These are phyloP conservation scores for Lasioglossum albipes DNA, from an alignment of 1,140 invertebrate species.

Conservation along the genomic window DNA sequence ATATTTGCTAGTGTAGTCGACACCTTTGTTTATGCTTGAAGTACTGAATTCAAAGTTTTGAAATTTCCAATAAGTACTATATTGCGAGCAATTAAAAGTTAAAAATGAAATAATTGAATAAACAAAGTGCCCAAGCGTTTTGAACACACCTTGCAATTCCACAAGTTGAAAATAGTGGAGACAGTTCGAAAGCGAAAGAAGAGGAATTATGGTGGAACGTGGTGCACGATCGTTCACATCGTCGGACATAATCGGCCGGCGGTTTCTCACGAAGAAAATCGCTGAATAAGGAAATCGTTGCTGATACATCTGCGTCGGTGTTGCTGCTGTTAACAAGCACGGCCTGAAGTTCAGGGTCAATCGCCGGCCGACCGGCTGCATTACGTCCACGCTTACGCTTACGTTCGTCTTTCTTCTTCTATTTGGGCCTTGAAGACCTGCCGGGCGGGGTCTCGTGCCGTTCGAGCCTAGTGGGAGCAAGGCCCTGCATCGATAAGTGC, in stretches of 20 bases:
- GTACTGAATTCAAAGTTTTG: too few species aligned
- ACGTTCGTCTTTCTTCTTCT: conserved; percentile 72
- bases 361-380: conserved; percentile 64
- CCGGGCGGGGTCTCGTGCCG: conserved; percentile 59
- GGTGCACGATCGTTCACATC: conserved; percentile 35
- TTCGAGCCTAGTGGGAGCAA: conserved; percentile 38
- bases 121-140: too few species aligned
- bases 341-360: conserved; percentile 77
- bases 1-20: too few species aligned
- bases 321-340: conserved; percentile 50
- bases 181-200: neutral
- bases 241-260: conserved; percentile 61
- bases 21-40: too few species aligned
- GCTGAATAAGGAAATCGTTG: conserved; percentile 76
- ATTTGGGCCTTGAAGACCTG: conserved; percentile 73
- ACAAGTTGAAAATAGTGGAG: neutral
- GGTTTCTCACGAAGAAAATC: conserved; percentile 70
- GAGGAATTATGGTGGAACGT: conserved; percentile 63
- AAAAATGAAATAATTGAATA: too few species aligned
- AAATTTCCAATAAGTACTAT: too few species aligned
- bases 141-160: too few species aligned
- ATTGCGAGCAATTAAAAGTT: too few species aligned
- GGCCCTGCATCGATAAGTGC: conserved; percentile 26
- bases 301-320: conserved; percentile 43
- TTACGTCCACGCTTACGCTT: conserved; percentile 66